Evolutionary conservation across 2,888 invertebrate genomes (phyloP).

Genomic region (Trissonchulus latispiculum): DNA sequence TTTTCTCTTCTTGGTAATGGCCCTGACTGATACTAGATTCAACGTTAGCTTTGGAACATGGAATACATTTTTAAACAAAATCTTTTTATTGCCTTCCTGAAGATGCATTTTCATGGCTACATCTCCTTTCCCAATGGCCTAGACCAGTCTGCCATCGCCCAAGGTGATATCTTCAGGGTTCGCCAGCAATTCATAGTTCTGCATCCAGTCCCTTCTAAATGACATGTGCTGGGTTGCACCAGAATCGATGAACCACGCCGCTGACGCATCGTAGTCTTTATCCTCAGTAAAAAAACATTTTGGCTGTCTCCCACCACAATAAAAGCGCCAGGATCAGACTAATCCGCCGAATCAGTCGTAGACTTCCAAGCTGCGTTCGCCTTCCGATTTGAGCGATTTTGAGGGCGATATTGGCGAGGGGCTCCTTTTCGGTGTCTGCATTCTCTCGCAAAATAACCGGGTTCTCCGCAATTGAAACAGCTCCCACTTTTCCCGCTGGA

Average conservation of each 20-base stretch:
- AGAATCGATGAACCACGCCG: conserved; percentile 2
- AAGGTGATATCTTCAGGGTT: neutral
- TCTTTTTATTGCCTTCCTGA: neutral
- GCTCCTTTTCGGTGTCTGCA: neutral
- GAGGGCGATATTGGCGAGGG: neutral
- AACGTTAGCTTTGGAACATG: neutral
- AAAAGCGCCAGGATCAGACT: neutral
- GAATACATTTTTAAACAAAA: neutral
- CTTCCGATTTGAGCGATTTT: neutral
- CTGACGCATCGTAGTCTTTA: neutral
- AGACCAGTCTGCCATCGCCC: neutral
- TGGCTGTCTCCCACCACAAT: neutral
- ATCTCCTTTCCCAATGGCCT: neutral
- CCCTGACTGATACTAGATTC: neutral
- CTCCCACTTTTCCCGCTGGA: neutral
- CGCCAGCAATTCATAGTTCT: neutral
- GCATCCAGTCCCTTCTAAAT: neutral
- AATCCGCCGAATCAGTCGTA: neutral
- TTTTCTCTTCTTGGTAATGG: neutral
- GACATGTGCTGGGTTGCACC: conserved; percentile 10
- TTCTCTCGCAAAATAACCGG: neutral
- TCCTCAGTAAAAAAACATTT: neutral
- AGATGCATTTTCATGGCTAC: neutral
- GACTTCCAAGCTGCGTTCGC: neutral
- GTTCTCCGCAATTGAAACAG: neutral